These are phyloP conservation scores for Platysternon megacephalum DNA, from an alignment of 2,113 vertebrate genomes.

Conservation along the genomic window DNA sequence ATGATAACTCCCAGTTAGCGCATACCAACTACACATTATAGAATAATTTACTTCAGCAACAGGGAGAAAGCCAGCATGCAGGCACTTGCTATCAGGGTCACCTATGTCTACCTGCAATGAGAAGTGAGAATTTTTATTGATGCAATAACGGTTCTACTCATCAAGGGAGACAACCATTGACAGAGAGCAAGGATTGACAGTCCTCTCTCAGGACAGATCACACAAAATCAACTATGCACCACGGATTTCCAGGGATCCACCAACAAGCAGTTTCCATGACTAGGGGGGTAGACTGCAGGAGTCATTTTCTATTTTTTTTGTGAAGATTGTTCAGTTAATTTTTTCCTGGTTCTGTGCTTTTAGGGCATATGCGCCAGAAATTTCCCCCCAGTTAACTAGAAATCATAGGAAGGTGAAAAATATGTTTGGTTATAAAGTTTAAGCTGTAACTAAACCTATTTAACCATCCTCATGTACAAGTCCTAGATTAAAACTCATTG, in stretches of 20 bases:
- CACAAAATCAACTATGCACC: not conserved
- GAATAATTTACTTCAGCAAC: not conserved
- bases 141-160: not conserved
- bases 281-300: not conserved
- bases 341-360: not conserved
- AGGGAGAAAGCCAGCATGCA: not conserved
- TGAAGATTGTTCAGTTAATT: not conserved
- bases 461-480: not conserved
- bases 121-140: not conserved
- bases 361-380: not conserved
- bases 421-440: not conserved
- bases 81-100: not conserved
- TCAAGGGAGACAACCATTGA: not conserved
- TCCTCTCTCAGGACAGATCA: not conserved
- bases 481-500: not conserved
- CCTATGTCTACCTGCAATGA: not conserved
- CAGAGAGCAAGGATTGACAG: not conserved
- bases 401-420: not conserved
- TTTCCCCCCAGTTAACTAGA: not conserved
- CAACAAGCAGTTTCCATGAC: not conserved
- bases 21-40: not conserved
- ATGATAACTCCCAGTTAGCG: not conserved
- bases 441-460: not conserved
- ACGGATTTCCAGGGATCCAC: not conserved
- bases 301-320: not conserved